A percentile compares a stretch with the other conserved stretches of the same genome.
Evolutionary conservation across 1,140 invertebrate species (phyloP).

Genomic region (Lepidurus arcticus): DNA sequence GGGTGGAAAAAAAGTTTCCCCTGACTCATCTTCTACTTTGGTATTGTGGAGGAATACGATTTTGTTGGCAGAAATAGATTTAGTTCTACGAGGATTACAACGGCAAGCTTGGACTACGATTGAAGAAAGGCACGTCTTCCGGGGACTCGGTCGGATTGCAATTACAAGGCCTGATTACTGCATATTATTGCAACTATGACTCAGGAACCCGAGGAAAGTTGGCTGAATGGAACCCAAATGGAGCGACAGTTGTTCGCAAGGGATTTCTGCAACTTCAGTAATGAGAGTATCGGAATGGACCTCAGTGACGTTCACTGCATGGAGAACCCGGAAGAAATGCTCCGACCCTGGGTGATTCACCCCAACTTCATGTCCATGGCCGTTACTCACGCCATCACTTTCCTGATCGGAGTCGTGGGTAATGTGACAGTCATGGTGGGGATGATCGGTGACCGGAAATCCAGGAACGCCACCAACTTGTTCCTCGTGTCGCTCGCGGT

Average conservation of each 20-base stretch:
- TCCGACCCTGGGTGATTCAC: constrained; percentile 42
- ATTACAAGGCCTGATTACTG: not conserved
- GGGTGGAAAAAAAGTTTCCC: too few species aligned
- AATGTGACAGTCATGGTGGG: constrained; percentile 40
- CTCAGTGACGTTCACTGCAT: constrained; percentile 34
- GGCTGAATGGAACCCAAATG: constrained; percentile 1
- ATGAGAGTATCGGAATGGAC: not conserved
- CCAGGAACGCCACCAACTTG: constrained; percentile 39
- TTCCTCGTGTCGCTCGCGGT: constrained; percentile 45
- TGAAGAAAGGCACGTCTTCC: not conserved
- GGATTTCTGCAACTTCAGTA: constrained; percentile 3
- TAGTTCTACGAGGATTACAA: too few species aligned
- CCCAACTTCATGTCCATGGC: constrained; percentile 43
- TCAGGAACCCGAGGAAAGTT: not conserved
- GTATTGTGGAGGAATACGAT: too few species aligned
- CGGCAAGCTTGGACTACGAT: too few species aligned
- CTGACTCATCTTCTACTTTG: too few species aligned
- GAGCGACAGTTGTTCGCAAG: not conserved
- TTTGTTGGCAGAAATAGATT: too few species aligned
- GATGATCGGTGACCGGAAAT: constrained; percentile 41
- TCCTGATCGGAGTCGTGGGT: constrained; percentile 43
- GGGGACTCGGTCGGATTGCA: not conserved
- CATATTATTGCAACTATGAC: constrained; percentile 5
- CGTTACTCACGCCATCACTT: constrained; percentile 44
- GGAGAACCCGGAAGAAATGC: constrained; percentile 44